These are phyloP conservation scores for Menidia menidia DNA, from an alignment of 2,797 vertebrate genomes.

Conservation along the genomic window DNA sequence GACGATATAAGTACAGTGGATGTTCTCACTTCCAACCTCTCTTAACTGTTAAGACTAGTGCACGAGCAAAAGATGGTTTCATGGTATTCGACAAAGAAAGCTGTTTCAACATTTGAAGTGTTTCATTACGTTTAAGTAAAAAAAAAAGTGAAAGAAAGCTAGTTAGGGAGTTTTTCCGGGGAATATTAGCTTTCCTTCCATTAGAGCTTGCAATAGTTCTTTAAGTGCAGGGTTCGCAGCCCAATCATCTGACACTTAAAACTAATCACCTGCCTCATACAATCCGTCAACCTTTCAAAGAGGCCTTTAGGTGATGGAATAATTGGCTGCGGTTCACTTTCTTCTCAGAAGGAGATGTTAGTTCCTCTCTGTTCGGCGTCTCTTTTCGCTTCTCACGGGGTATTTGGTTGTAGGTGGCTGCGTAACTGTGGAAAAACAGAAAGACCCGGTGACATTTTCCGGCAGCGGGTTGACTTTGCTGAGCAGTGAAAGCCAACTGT, in stretches of 20 bases:
- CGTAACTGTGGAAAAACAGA: slow-evolving; percentile 40
- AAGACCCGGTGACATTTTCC: slow-evolving; percentile 54
- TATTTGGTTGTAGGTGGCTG: slow-evolving; percentile 53
- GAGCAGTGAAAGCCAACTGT: slow-evolving; percentile 55
- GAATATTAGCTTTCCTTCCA: slow-evolving; percentile 63
- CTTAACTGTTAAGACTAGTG: slow-evolving; percentile 1
- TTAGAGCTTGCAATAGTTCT: slow-evolving; percentile 61
- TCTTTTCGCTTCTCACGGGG: slow-evolving; percentile 38
- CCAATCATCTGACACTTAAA: slow-evolving; percentile 75
- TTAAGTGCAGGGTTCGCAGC: slow-evolving; percentile 67
- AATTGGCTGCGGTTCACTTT: slow-evolving; percentile 75
- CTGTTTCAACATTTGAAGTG: slow-evolving; percentile 58
- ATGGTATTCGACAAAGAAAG: slow-evolving; percentile 48
- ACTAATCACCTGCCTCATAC: slow-evolving; percentile 72
- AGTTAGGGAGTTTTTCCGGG: slow-evolving; percentile 61
- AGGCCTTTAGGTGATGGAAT: slow-evolving; percentile 72
- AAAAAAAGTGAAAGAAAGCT: slow-evolving; percentile 44
- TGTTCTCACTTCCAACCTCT: slow-evolving; percentile 3
- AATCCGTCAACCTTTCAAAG: slow-evolving; percentile 68
- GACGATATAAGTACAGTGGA: background rate
- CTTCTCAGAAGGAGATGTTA: slow-evolving; percentile 56
- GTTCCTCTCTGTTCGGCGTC: slow-evolving; percentile 53
- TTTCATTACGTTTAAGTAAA: slow-evolving; percentile 55
- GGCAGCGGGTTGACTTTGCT: slow-evolving; percentile 39
- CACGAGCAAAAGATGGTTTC: slow-evolving; percentile 19